A percentile compares a stretch with the other conserved stretches of the same genome.
Conservation (phyloP, 1,140 invertebrate genomes). For the Drosophila fuyamai region DNA sequence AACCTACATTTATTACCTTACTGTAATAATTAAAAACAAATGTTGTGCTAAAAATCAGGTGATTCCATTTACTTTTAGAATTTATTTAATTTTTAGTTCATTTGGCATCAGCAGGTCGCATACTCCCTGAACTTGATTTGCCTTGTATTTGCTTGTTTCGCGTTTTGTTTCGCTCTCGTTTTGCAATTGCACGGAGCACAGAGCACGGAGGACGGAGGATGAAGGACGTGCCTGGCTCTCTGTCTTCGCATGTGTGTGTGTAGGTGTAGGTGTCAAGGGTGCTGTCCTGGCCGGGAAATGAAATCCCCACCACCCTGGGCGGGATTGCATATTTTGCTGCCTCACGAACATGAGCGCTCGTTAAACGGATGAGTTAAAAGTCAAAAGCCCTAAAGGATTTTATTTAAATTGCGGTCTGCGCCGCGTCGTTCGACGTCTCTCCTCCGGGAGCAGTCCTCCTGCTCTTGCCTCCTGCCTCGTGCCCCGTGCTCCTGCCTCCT, state of each 20-base stretch:
- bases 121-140: not conserved
- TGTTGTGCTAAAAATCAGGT: too few relatives aligned
- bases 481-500: too few relatives aligned
- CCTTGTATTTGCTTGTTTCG: constrained; percentile 50
- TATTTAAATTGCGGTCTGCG: constrained; percentile 82
- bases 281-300: constrained; percentile 65
- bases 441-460: not conserved
- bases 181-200: constrained; percentile 36
- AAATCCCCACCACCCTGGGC: constrained; percentile 36
- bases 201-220: not conserved
- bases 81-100: too few relatives aligned
- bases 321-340: constrained; percentile 57
- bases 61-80: too few relatives aligned
- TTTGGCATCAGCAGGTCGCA: not conserved
- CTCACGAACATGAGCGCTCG: constrained; percentile 80
- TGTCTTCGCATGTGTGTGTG: constrained; percentile 18
- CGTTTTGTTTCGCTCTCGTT: constrained; percentile 66
- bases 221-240: constrained; percentile 7
- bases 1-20: too few relatives aligned
- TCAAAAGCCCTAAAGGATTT: constrained; percentile 83
- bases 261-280: constrained; percentile 75
- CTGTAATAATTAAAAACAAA: too few relatives aligned
- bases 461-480: too few relatives aligned
- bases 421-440: constrained; percentile 66
- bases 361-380: constrained; percentile 84